These are phyloP conservation scores for Biston stratarius DNA, from an alignment of 2,888 invertebrate species.

Conservation along the genomic window DNA sequence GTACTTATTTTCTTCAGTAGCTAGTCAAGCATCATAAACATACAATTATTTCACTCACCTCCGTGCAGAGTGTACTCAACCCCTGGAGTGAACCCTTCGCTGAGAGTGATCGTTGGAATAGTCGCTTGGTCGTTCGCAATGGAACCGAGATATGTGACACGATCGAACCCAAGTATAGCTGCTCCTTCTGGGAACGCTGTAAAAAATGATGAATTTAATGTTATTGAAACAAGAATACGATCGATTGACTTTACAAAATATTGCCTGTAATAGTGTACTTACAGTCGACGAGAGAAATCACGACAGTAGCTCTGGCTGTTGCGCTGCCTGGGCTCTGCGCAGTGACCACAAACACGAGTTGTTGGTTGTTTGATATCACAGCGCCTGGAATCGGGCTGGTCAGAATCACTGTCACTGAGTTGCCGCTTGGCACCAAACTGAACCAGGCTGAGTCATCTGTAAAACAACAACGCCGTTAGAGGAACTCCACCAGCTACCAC, in stretches of 20 bases:
- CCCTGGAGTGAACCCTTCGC: constrained; percentile 46
- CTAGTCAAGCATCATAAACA: too few species aligned
- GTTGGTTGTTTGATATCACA: constrained; percentile 49
- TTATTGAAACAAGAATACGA: too few species aligned
- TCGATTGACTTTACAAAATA: too few species aligned
- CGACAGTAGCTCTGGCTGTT: constrained; percentile 37
- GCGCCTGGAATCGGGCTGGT: constrained; percentile 47
- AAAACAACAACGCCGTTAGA: constrained; percentile 6
- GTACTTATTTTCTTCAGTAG: neutral
- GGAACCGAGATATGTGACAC: constrained; percentile 46
- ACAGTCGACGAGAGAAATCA: constrained; percentile 41
- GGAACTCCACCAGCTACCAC: too few species aligned
- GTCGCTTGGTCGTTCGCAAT: constrained; percentile 36
- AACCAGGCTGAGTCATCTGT: constrained; percentile 31
- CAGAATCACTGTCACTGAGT: constrained; percentile 40
- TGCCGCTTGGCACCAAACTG: constrained; percentile 21
- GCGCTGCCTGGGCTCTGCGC: constrained; percentile 41
- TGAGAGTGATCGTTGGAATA: constrained; percentile 48
- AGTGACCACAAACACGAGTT: constrained; percentile 48
- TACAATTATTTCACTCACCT: too few species aligned
- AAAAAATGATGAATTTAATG: neutral
- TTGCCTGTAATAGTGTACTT: neutral
- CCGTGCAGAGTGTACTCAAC: too few species aligned
- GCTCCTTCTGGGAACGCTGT: constrained; percentile 6
- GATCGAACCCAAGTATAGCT: constrained; percentile 36